Evolutionary conservation across 1,140 invertebrate species (phyloP).

Genomic region (Apocrypta bakeri): DNA sequence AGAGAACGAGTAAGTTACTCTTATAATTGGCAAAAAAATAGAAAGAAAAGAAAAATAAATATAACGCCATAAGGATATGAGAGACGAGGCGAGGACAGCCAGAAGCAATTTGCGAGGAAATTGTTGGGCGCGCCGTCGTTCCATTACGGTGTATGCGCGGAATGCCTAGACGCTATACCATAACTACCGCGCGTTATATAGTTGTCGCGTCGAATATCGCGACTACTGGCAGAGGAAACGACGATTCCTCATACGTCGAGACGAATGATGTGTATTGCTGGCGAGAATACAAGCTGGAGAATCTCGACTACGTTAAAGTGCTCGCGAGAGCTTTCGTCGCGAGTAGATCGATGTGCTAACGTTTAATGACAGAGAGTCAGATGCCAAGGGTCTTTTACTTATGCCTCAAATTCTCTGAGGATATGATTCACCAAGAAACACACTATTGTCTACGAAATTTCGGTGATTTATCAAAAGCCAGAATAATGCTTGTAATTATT

Average conservation of each 20-base stretch:
- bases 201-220: conserved; percentile 34
- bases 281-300: background rate
- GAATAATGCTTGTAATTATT: background rate
- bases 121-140: conserved; percentile 52
- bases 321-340: conserved; percentile 6
- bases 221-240: background rate
- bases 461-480: background rate
- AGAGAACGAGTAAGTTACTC: background rate
- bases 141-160: background rate
- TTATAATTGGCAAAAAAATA: background rate
- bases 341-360: background rate
- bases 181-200: background rate
- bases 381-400: background rate
- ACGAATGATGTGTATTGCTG: background rate
- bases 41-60: background rate
- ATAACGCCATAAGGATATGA: conserved; percentile 16
- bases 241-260: background rate
- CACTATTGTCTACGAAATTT: conserved; percentile 17
- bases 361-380: background rate
- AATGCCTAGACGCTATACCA: background rate
- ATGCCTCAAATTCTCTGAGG: background rate
- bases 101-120: conserved; percentile 65
- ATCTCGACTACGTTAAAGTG: background rate
- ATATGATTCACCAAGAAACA: background rate
- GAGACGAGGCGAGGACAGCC: conserved; percentile 48